These are phyloP conservation scores for Exaiptasia diaphana DNA, from an alignment of 64 coral and sea anemone genomes.

Conservation along the genomic window DNA sequence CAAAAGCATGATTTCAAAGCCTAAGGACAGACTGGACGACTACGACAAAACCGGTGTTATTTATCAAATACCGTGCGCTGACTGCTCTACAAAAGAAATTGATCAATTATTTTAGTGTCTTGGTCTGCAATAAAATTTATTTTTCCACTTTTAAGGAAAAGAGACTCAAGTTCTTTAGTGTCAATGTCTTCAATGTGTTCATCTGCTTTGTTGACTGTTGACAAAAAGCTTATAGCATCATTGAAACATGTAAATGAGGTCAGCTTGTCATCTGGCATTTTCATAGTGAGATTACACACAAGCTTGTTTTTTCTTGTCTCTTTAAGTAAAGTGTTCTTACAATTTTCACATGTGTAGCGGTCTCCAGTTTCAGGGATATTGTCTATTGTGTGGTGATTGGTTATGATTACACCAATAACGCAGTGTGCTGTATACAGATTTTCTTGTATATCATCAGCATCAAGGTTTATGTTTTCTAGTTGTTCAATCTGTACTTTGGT, in stretches of 20 bases:
- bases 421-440: conserved; percentile 41
- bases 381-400: too few relatives aligned
- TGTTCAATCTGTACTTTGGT: conserved; percentile 43
- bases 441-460: conserved; percentile 56
- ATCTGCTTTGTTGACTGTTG: neutral
- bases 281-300: conserved; percentile 28
- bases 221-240: conserved; percentile 43
- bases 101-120: neutral
- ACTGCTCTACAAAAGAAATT: conserved; percentile 41
- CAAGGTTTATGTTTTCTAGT: conserved; percentile 54
- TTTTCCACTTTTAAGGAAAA: conserved; percentile 25
- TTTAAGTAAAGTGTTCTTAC: conserved; percentile 8
- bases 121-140: conserved; percentile 33
- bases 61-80: too few relatives aligned
- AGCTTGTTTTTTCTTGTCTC: conserved; percentile 25
- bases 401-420: conserved; percentile 36
- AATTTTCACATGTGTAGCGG: conserved; percentile 33
- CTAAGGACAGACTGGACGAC: too few relatives aligned
- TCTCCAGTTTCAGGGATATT: too few relatives aligned
- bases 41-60: too few relatives aligned
- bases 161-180: neutral
- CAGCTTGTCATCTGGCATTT: conserved; percentile 6
- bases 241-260: conserved; percentile 47
- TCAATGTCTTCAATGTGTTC: neutral
- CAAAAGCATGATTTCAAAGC: too few relatives aligned